Conservation (phyloP, 2,797 vertebrate genomes). For the Pseudochaenichthys georgianus region DNA sequence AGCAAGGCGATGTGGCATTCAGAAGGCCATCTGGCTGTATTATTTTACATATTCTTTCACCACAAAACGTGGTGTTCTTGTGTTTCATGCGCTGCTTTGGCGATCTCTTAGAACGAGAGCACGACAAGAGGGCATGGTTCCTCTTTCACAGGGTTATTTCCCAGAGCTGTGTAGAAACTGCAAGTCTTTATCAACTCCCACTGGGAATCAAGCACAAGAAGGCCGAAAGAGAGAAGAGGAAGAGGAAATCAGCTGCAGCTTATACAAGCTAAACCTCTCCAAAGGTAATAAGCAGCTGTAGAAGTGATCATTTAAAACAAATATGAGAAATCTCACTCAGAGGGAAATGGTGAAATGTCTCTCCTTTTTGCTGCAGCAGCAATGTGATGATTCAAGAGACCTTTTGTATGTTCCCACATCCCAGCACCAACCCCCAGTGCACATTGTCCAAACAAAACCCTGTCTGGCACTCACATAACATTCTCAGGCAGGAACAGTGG, state of each 20-base stretch:
- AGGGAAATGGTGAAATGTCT: conserved; percentile 35
- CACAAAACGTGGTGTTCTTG: conserved; percentile 81
- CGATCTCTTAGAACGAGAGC: conserved; percentile 71
- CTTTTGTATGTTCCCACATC: conserved; percentile 76
- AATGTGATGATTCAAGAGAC: conserved; percentile 75
- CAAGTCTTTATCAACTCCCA: conserved; percentile 68
- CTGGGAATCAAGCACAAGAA: conserved; percentile 48
- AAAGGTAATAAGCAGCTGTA: conserved; percentile 49
- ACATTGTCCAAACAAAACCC: conserved; percentile 63
- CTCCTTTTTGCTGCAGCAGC: conserved; percentile 44
- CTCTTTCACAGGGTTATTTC: conserved; percentile 82
- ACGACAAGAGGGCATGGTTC: conserved; percentile 76
- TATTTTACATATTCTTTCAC: conserved; percentile 89
- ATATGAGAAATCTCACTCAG: conserved; percentile 30
- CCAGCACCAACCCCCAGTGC: conserved; percentile 55
- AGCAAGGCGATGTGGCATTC: conserved; percentile 82
- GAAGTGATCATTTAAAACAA: conserved; percentile 21
- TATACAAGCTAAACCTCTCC: conserved; percentile 36
- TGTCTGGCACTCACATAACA: conserved; percentile 66
- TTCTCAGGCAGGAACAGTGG: conserved; percentile 61
- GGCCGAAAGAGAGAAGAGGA: conserved; percentile 48
- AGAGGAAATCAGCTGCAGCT: conserved; percentile 58
- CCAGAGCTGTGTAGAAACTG: conserved; percentile 68
- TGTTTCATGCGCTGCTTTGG: conserved; percentile 79
- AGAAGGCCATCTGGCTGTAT: conserved; percentile 88